Percentiles rank a stretch among this genome's conserved stretches.
Evolutionary conservation across 2,888 invertebrate genomes (phyloP).

Genomic region (Deilephila elpenor): DNA sequence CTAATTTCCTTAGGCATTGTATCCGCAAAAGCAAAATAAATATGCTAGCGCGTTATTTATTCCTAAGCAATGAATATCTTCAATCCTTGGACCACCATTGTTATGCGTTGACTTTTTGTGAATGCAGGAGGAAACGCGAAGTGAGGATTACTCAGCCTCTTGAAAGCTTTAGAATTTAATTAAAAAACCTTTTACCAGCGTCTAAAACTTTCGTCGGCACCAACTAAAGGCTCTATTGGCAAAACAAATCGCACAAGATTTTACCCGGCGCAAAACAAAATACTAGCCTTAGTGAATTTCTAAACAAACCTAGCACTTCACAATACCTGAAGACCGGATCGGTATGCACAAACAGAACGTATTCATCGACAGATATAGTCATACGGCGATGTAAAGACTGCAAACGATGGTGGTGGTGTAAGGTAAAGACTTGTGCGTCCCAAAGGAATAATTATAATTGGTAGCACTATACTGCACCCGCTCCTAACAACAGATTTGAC

Average conservation of each 20-base stretch:
- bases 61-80: too few relatives aligned
- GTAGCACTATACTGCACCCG: too few relatives aligned
- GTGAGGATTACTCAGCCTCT: not conserved
- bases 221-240: constrained; percentile 8
- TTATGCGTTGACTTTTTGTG: too few relatives aligned
- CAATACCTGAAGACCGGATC: constrained; percentile 25
- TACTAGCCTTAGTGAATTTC: constrained; percentile 24
- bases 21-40: too few relatives aligned
- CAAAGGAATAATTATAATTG: not conserved
- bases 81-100: too few relatives aligned
- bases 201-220: constrained; percentile 14
- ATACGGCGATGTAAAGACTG: constrained; percentile 23
- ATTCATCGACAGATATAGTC: constrained; percentile 25
- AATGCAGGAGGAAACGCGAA: not conserved
- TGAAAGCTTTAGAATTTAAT: constrained; percentile 11
- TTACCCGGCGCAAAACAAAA: constrained; percentile 16
- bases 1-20: too few relatives aligned
- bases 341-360: constrained; percentile 21
- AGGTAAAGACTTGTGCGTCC: not conserved
- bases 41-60: too few relatives aligned
- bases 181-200: not conserved
- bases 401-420: not conserved
- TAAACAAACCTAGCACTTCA: constrained; percentile 27
- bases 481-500: too few relatives aligned
- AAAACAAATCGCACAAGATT: constrained; percentile 10